Conservation (phyloP, 2,113 vertebrate species). For the Haemorhous mexicanus region DNA sequence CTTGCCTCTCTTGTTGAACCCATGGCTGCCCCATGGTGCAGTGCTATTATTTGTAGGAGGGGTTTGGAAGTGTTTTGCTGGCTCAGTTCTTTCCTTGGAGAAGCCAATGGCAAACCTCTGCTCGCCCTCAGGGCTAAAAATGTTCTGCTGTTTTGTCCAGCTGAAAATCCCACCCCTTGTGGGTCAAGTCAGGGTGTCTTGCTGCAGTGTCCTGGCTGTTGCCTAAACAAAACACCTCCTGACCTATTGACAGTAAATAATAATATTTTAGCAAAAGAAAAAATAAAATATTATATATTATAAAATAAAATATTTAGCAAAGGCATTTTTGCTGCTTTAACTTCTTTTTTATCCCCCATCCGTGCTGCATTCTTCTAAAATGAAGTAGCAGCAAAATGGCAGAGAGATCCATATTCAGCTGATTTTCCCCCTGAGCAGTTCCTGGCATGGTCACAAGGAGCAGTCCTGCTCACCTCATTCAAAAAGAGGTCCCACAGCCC, state of each 20-base stretch:
- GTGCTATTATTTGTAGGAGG: not conserved
- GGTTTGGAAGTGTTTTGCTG: not conserved
- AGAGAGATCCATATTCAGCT: not conserved
- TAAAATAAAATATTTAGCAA: not conserved
- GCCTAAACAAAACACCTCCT: not conserved
- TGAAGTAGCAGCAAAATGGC: not conserved
- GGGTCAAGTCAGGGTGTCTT: not conserved
- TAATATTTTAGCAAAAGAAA: not conserved
- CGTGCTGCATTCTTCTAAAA: not conserved
- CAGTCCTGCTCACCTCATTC: not conserved
- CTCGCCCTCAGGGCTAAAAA: not conserved
- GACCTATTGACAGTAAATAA: not conserved
- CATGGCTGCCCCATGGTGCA: rapidly evolving
- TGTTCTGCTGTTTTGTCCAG: not conserved
- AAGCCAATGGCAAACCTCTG: not conserved
- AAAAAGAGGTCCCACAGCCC: not conserved
- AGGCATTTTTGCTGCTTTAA: not conserved
- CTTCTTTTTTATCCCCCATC: rapidly evolving
- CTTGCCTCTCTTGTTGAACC: not conserved
- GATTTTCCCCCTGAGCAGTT: not conserved
- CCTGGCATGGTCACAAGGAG: not conserved
- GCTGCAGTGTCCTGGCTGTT: not conserved
- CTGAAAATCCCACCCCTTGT: not conserved
- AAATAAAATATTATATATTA: not conserved
- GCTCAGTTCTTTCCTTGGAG: not conserved